Conservation (phyloP, 1,140 invertebrate species). For the Akabosia matsudoensis region DNA sequence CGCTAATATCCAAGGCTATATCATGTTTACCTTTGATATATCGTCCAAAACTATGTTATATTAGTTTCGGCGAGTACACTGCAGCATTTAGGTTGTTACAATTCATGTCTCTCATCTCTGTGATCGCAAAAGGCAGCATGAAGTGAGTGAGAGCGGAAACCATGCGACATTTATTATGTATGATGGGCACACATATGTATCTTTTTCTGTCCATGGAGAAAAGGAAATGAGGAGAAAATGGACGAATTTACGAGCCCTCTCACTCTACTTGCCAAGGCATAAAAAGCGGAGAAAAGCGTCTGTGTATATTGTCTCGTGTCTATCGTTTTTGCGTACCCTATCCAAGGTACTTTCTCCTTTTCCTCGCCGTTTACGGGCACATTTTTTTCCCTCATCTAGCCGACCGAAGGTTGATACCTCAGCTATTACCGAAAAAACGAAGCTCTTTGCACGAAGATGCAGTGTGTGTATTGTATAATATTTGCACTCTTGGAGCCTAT, state of each 20-base stretch:
- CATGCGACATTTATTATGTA: constrained; percentile 24
- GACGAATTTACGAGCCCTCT: constrained; percentile 23
- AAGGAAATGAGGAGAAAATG: constrained; percentile 25
- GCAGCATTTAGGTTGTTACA: background rate
- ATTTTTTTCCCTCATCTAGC: background rate
- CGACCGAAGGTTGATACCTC: no score
- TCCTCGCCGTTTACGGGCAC: background rate
- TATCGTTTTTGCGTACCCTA: background rate
- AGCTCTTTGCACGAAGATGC: no score
- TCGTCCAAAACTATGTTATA: background rate
- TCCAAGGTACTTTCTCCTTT: background rate
- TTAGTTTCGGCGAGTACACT: background rate
- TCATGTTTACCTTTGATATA: background rate
- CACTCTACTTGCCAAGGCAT: constrained; percentile 21
- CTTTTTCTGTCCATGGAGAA: constrained; percentile 22
- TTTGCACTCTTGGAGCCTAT: no score
- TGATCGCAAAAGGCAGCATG: background rate
- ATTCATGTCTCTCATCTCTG: background rate
- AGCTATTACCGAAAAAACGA: background rate
- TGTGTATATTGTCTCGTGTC: background rate
- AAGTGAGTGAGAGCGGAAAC: constrained; percentile 20
- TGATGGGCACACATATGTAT: constrained; percentile 24
- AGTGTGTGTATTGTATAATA: no score
- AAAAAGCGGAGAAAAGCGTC: constrained; percentile 20
- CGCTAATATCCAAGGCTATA: no score